Conservation (phyloP, 2,797 vertebrate species). For the Cottoperca gobio region DNA sequence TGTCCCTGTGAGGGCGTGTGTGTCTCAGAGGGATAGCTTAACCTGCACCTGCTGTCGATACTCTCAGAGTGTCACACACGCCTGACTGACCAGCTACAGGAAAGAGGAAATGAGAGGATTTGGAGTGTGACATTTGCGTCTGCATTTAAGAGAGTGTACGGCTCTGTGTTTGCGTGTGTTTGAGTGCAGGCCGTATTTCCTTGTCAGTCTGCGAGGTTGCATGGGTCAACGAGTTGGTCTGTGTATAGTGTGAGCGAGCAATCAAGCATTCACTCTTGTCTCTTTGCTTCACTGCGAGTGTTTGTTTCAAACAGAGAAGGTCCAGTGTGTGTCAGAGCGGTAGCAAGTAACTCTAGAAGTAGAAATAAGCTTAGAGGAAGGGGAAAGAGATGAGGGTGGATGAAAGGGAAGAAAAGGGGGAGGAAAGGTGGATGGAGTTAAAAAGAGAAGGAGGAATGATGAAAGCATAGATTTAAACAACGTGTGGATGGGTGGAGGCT, state of each 20-base stretch:
- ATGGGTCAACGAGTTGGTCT: conserved; percentile 66
- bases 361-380: conserved; percentile 39
- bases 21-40: conserved; percentile 27
- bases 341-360: conserved; percentile 45
- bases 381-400: not conserved
- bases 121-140: conserved; percentile 65
- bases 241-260: conserved; percentile 34
- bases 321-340: conserved; percentile 48
- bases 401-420: conserved; percentile 4
- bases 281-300: conserved; percentile 54
- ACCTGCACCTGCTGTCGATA: conserved; percentile 60
- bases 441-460: not conserved
- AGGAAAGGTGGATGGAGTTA: not conserved
- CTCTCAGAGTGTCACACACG: conserved; percentile 64
- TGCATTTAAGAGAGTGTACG: conserved; percentile 41
- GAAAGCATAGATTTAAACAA: not conserved
- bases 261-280: conserved; percentile 54
- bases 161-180: conserved; percentile 30
- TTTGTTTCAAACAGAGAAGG: conserved; percentile 52
- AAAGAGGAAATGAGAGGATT: conserved; percentile 81
- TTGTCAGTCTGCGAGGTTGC: conserved; percentile 53
- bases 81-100: conserved; percentile 74
- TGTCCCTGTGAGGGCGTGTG: conserved; percentile 10
- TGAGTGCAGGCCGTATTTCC: conserved; percentile 45
- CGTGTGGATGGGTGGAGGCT: not conserved